Evolutionary conservation across 2,888 invertebrate genomes (phyloP).

Genomic region (Tridacna gigas): DNA sequence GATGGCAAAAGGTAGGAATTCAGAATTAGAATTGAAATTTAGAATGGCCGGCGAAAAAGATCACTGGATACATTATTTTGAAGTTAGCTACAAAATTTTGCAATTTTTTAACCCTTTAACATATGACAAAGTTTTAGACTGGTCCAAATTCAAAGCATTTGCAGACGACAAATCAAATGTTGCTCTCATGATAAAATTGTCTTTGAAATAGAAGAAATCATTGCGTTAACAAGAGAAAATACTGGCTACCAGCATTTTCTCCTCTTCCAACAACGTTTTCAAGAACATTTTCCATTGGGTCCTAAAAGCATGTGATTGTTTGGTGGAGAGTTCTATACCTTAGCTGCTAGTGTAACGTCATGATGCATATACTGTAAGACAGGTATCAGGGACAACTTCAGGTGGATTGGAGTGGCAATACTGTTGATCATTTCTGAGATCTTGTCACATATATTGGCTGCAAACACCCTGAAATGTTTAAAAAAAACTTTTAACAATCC

Average conservation of each 20-base stretch:
- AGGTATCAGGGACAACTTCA: constrained; percentile 95
- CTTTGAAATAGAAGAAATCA: neutral
- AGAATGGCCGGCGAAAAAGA: too few relatives aligned
- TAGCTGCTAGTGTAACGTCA: constrained; percentile 90
- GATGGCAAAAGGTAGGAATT: too few relatives aligned
- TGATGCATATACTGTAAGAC: constrained; percentile 97
- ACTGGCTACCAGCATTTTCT: neutral
- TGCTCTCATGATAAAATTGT: too few relatives aligned
- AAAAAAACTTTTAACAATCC: neutral
- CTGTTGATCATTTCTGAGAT: constrained; percentile 98
- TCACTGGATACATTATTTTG: too few relatives aligned
- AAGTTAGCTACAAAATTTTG: too few relatives aligned
- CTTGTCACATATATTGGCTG: constrained; percentile 97
- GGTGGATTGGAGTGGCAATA: constrained; percentile 95
- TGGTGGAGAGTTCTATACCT: constrained; percentile 85
- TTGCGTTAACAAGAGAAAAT: neutral
- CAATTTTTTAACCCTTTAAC: too few relatives aligned
- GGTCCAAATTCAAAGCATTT: too few relatives aligned
- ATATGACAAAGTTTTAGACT: too few relatives aligned
- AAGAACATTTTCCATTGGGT: neutral
- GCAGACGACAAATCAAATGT: too few relatives aligned
- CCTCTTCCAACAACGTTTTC: neutral
- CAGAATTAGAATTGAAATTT: too few relatives aligned
- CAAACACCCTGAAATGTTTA: constrained; percentile 90
- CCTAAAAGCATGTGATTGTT: neutral